Evolutionary conservation across 2,797 vertebrate species (phyloP), one percentile per base, ranked within the genome.

Genomic region (Hemibagrus guttatus): DNA sequence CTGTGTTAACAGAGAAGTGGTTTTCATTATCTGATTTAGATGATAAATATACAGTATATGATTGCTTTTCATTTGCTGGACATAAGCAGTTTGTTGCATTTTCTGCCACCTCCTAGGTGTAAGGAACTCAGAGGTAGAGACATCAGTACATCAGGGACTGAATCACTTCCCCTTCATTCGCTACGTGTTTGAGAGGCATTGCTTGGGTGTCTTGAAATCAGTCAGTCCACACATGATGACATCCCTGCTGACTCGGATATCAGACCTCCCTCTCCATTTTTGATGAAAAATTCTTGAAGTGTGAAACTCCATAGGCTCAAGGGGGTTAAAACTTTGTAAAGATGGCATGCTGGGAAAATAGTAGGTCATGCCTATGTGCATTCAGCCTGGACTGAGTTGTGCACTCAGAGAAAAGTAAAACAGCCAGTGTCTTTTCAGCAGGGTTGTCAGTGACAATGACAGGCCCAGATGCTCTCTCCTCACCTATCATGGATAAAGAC

Each of bases 261-360:
- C 80, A 87, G 88, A 88, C 85, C 16, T 79, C 80, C 75, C 87
- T 89, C 87, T 90, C 90, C 83, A 61, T 90, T 87, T 87, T 81
- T 89, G 92, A 93, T 94, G 90, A 93, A 93, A 92, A 91, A 92
- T 93, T 92, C 89, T 91, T 94, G 92, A 93, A 92, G 93, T 95
- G 94, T 95, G 92, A 94, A 94, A 92, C 91, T 86, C 83, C 61
- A 79, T 85, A 87, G 92, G 91, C 86, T 92, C 89, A 90, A 84
- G 68, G 86, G 91, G 91, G 90, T 91, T 93, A 92, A 93, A 93
- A 94, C 92, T 94, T 94, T 94, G 94, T 95, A 95, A 95, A 96
- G 92, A 91, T 87, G 90, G 86, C 95, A 85, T 94, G 96, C 95
- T 95, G 96, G 90, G 95, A 95, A 96, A 96, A 96, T 96, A 94